phyloP scores from a whole-genome alignment of 2,113 vertebrate genomes.

The Larimichthys polyactis region DNA sequence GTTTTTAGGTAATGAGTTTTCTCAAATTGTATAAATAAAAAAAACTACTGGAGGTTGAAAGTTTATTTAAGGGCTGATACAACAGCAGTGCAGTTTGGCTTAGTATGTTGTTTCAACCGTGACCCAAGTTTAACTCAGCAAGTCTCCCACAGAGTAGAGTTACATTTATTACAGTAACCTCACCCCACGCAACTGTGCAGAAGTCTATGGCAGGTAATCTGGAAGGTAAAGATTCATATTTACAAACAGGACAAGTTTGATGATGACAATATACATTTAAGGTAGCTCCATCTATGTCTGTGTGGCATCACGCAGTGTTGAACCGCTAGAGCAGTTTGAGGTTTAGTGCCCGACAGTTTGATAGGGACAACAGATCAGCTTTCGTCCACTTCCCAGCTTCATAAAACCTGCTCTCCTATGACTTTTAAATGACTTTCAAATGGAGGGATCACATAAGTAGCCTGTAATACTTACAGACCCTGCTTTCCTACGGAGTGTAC shows the following conservation, averaged over 20 bases:
- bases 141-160: slow-evolving; percentile 17
- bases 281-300: background rate
- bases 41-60: background rate
- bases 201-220: background rate
- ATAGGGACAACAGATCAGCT: background rate
- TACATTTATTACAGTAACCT: slow-evolving; percentile 18
- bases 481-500: slow-evolving; percentile 16
- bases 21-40: slow-evolving; percentile 18
- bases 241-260: background rate
- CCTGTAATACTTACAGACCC: background rate
- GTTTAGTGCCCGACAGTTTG: slow-evolving; percentile 15
- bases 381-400: slow-evolving; percentile 2
- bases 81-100: slow-evolving; percentile 4
- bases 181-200: slow-evolving; percentile 8
- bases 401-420: slow-evolving; percentile 15
- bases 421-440: slow-evolving; percentile 11
- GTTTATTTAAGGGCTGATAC: slow-evolving; percentile 34
- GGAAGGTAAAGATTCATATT: background rate
- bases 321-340: background rate
- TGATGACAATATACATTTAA: background rate
- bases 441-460: background rate
- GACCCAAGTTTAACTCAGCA: slow-evolving; percentile 35
- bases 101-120: slow-evolving; percentile 44
- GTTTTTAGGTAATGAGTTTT: slow-evolving; percentile 24
- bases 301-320: background rate